Evolutionary conservation across 2,888 invertebrate species (phyloP).

Genomic region (Drosophila stalkeri): DNA sequence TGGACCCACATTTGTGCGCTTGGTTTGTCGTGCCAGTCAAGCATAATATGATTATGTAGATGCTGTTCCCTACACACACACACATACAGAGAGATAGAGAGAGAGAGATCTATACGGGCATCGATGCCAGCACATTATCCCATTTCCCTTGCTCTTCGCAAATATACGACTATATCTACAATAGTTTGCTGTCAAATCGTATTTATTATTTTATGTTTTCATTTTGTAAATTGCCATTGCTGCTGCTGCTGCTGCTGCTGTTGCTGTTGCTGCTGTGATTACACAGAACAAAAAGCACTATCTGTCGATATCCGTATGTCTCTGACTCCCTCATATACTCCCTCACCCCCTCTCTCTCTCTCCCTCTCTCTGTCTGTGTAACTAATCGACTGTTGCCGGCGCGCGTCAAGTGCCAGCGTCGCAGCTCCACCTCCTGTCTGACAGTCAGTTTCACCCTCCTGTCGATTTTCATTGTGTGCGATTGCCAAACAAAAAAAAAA

Average conservation of each 20-base stretch:
- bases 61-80: conserved; percentile 50
- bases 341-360: conserved; percentile 12
- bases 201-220: conserved; percentile 83
- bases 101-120: conserved; percentile 4
- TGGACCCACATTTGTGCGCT: conserved; percentile 79
- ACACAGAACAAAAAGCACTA: conserved; percentile 68
- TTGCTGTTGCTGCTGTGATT: conserved; percentile 65
- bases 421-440: conserved; percentile 23
- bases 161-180: conserved; percentile 53
- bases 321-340: conserved; percentile 7
- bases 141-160: conserved; percentile 23
- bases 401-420: conserved; percentile 74
- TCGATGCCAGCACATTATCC: conserved; percentile 40
- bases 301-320: conserved; percentile 63
- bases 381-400: conserved; percentile 79
- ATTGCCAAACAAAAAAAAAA: conserved; percentile 53
- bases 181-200: conserved; percentile 79
- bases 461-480: conserved; percentile 66
- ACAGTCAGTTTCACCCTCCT: conserved; percentile 11
- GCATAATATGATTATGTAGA: conserved; percentile 80
- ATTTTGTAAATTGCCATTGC: conserved; percentile 82
- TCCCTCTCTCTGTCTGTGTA: conserved; percentile 43
- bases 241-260: conserved; percentile 46
- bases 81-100: conserved; percentile 17
- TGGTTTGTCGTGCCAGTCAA: conserved; percentile 79